Evolutionary conservation across 2,888 invertebrate genomes (phyloP).

Genomic region (Papilio protenor): DNA sequence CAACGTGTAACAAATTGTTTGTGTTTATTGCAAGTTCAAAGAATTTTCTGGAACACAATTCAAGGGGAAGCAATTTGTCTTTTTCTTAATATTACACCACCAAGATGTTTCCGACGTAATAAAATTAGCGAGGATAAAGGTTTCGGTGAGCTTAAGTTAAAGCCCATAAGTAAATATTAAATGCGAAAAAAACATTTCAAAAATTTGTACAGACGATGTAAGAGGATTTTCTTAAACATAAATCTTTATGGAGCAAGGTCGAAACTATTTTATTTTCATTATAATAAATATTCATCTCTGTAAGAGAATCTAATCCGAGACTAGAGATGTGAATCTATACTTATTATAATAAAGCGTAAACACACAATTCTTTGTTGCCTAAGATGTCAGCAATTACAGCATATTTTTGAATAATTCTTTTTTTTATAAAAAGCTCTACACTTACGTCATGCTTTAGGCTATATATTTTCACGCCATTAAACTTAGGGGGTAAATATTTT

Average conservation of each 20-base stretch:
- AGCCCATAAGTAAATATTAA: constrained; percentile 4
- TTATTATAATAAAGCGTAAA: too few relatives aligned
- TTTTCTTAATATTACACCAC: constrained; percentile 66
- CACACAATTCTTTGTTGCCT: too few relatives aligned
- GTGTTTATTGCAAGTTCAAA: constrained; percentile 44
- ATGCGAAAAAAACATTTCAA: not conserved
- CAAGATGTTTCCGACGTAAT: constrained; percentile 67
- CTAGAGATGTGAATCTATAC: too few relatives aligned
- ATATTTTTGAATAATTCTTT: too few relatives aligned
- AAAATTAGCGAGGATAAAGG: constrained; percentile 62
- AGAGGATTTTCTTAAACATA: not conserved
- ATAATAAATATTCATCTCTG: too few relatives aligned
- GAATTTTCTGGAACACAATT: constrained; percentile 73
- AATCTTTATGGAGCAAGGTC: not conserved
- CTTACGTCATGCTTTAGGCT: too few relatives aligned
- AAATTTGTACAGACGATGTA: not conserved
- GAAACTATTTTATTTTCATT: not conserved
- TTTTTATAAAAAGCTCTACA: too few relatives aligned
- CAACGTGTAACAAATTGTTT: constrained; percentile 12
- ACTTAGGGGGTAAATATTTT: too few relatives aligned
- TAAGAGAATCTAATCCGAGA: too few relatives aligned
- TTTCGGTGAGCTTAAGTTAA: constrained; percentile 31
- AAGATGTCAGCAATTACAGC: too few relatives aligned
- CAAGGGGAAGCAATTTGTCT: constrained; percentile 75
- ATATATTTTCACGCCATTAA: too few relatives aligned